phyloP scores from a whole-genome alignment of 2,797 vertebrate species.

The Coccyzus lansbergi region DNA sequence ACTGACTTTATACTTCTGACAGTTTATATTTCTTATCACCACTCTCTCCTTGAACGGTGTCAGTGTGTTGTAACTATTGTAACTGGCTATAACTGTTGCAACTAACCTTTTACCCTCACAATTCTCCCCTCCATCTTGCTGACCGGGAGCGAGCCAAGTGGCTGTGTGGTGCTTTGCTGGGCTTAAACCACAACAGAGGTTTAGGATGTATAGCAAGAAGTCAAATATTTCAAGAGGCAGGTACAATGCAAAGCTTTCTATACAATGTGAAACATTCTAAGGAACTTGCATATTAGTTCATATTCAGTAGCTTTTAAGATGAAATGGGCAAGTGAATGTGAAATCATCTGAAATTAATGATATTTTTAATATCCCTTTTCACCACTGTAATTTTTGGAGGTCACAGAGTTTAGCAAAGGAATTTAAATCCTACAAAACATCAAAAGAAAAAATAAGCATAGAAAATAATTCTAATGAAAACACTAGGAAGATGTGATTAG shows the following conservation, averaged over 20 bases:
- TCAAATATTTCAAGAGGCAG: neutral
- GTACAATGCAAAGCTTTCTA: neutral
- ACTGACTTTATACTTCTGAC: neutral
- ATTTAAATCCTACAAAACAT: neutral
- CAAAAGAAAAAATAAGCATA: neutral
- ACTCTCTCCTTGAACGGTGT: neutral
- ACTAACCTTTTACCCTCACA: neutral
- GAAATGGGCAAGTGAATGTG: neutral
- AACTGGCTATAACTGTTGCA: neutral
- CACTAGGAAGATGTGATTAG: neutral
- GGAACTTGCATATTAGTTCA: neutral
- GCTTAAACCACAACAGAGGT: neutral
- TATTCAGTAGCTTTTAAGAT: neutral
- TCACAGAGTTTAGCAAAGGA: neutral
- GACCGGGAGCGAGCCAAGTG: neutral
- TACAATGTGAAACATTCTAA: neutral
- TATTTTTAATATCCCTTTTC: neutral
- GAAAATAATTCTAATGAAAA: neutral
- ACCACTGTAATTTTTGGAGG: neutral
- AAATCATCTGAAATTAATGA: neutral
- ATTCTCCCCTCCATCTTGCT: accelerated
- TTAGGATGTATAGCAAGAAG: neutral
- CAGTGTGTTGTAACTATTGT: neutral
- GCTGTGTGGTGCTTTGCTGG: neutral
- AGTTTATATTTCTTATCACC: neutral